Evolutionary conservation across 2,797 vertebrate genomes (phyloP).

Genomic region (Lateolabrax maculatus): DNA sequence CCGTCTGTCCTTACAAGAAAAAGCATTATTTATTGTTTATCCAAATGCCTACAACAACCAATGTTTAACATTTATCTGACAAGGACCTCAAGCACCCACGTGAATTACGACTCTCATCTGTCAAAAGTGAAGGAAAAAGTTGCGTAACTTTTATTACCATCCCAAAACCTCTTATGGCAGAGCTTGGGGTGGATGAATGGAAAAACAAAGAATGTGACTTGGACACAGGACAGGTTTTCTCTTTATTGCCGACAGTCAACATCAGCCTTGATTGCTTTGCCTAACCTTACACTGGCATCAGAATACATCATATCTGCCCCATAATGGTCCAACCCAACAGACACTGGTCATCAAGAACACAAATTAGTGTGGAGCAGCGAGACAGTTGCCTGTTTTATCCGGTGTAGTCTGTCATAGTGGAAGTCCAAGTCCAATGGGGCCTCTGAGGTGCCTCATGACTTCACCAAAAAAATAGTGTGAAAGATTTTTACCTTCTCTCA

Average conservation of each 20-base stretch:
- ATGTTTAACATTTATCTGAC: not conserved
- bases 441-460: not conserved
- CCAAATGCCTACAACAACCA: not conserved
- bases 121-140: not conserved
- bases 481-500: not conserved
- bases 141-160: not conserved
- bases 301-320: not conserved
- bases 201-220: not conserved
- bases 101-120: not conserved
- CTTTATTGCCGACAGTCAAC: not conserved
- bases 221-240: not conserved
- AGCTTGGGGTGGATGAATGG: not conserved
- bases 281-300: not conserved
- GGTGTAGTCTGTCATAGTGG: not conserved
- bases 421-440: not conserved
- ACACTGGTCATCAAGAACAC: not conserved
- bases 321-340: not conserved
- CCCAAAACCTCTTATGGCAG: not conserved
- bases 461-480: not conserved
- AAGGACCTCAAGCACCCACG: not conserved
- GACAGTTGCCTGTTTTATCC: not conserved
- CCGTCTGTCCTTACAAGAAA: not conserved
- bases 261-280: not conserved
- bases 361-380: not conserved
- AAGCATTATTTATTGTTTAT: not conserved